Conservation (phyloP, 2,113 vertebrate species). For the Ancistrus triradiatus region DNA sequence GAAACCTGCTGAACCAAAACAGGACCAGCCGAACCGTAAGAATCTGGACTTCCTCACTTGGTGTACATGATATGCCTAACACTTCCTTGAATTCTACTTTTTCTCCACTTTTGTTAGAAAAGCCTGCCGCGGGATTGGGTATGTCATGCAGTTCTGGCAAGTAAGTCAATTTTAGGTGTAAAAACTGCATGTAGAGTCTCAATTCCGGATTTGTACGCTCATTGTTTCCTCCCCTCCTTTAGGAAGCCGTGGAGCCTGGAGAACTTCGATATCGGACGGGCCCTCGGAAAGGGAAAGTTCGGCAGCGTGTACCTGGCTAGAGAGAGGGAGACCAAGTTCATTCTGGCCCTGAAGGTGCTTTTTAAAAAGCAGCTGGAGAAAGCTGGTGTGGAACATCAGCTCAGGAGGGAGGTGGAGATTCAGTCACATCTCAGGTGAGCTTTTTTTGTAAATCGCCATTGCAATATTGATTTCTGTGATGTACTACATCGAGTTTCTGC, state of each 20-base stretch:
- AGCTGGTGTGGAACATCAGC: constrained; percentile 90
- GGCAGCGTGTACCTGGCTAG: constrained; percentile 96
- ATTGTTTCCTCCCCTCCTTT: neutral
- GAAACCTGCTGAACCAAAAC: neutral
- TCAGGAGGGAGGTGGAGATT: constrained; percentile 92
- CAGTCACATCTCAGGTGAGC: constrained; percentile 92
- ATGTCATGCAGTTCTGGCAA: neutral
- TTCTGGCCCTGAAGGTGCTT: constrained; percentile 91
- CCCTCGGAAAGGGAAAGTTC: constrained; percentile 94
- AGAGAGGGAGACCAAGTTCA: constrained; percentile 88
- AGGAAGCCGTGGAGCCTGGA: constrained; percentile 89
- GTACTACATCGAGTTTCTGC: too few species aligned
- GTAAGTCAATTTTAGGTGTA: neutral
- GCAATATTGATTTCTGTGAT: too few species aligned
- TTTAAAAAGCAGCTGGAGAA: constrained; percentile 94
- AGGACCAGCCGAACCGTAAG: neutral
- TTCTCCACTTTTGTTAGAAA: neutral
- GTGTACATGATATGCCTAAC: too few species aligned
- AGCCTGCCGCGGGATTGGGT: neutral
- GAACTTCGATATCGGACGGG: constrained; percentile 92
- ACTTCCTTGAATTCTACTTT: neutral
- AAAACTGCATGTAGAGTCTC: too few species aligned
- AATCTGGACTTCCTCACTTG: too few species aligned
- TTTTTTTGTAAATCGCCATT: neutral
- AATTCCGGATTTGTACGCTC: too few species aligned